phyloP scores from a whole-genome alignment of 2,113 vertebrate species.

The Brachyhypopomus gauderio region DNA sequence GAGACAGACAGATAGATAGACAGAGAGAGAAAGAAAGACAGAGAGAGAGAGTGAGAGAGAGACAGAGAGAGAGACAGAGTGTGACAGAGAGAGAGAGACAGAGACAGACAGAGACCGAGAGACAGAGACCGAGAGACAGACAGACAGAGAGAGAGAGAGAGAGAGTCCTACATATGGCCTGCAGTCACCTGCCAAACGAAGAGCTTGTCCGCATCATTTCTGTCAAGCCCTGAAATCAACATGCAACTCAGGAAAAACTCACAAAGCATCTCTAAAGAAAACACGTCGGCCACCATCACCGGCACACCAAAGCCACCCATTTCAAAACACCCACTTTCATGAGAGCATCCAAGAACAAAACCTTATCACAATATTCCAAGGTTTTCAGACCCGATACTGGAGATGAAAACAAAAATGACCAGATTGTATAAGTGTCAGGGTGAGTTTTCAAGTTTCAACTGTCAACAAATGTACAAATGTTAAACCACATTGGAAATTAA shows the following conservation, averaged over 20 bases:
- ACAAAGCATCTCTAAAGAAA: slow-evolving; percentile 5
- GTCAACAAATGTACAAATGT: neutral
- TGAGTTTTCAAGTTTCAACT: neutral
- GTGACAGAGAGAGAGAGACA: neutral
- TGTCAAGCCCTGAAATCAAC: slow-evolving; percentile 17
- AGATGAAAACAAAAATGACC: neutral
- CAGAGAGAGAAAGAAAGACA: neutral
- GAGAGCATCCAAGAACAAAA: neutral
- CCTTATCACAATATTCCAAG: neutral
- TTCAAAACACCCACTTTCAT: slow-evolving; percentile 4
- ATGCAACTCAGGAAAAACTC: slow-evolving; percentile 2
- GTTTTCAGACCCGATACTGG: slow-evolving; percentile 20
- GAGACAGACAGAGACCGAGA: neutral
- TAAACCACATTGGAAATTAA: neutral
- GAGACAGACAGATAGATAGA: neutral
- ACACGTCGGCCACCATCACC: neutral
- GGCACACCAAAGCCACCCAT: slow-evolving; percentile 18
- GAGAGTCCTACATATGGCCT: slow-evolving; percentile 11
- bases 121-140: too few species aligned
- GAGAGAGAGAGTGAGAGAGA: neutral
- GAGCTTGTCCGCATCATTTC: slow-evolving; percentile 33
- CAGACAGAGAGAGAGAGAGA: neutral
- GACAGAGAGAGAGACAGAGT: neutral
- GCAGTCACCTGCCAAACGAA: slow-evolving; percentile 15
- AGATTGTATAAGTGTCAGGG: neutral